Percentiles rank a stretch among this genome's conserved stretches.
phyloP scores from a whole-genome alignment of 2,113 vertebrate species.

The Podiceps cristatus region DNA sequence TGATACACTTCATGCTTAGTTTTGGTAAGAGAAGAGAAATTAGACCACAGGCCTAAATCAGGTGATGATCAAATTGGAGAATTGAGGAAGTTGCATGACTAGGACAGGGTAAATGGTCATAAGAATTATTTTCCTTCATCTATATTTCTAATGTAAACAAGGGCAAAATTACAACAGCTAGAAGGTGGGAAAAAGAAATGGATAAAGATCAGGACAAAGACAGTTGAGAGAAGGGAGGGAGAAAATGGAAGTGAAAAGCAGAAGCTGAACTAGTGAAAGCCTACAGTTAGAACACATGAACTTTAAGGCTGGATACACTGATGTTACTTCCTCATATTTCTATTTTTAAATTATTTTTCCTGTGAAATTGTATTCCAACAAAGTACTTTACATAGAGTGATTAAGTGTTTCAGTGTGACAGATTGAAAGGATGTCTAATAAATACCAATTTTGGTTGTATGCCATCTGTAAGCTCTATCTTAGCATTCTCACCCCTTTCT shows the following conservation, averaged over 20 bases:
- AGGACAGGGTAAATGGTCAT: neutral
- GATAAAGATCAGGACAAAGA: neutral
- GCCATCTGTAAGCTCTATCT: neutral
- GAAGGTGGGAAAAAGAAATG: neutral
- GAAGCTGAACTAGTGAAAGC: constrained; percentile 53
- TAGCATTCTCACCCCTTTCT: neutral
- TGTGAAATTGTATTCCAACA: neutral
- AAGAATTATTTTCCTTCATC: neutral
- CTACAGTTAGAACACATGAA: neutral
- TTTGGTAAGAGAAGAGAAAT: neutral
- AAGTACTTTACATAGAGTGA: neutral
- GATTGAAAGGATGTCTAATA: neutral
- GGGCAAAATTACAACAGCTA: neutral
- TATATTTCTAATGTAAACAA: neutral
- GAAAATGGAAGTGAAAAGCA: constrained; percentile 50
- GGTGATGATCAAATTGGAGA: neutral
- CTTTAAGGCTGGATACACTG: neutral
- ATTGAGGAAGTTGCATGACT: neutral
- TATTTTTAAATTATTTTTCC: neutral
- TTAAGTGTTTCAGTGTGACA: neutral
- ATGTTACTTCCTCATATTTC: neutral
- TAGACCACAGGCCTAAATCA: neutral
- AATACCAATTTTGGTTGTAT: neutral
- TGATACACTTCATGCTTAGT: neutral
- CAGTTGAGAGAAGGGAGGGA: neutral